Evolutionary conservation across 2,797 vertebrate species (phyloP), one percentile per base, ranked within the genome.

Genomic region (Dendrocincla tyrannina): DNA sequence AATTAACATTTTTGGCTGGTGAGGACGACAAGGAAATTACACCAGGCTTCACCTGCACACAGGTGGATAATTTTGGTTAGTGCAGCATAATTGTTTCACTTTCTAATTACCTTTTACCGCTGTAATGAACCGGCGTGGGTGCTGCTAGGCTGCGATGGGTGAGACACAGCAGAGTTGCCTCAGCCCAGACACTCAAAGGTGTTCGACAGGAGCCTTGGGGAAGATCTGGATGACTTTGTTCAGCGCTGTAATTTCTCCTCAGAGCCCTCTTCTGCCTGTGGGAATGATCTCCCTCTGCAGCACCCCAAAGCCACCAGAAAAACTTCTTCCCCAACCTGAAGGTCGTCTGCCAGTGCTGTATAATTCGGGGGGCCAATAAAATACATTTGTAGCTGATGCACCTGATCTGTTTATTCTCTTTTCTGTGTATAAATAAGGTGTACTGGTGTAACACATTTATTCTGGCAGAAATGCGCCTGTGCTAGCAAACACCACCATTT

Each of bases 91-190:
- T 7, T 1, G 2, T 30, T 89, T 69, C 13, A 2, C 15, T 33
- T 50, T 76, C 13, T 32, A 6, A 49, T 39, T 13, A 2, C 17
- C 23, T 50, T 49, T 81, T 3, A 7, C 14, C 33, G 58, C 50
- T 6, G 2, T 8, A 18, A 4, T 1, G n/a, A 59, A 10, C 3
- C 24, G 1, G 4, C 1, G 10, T 0, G 23, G 30, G 32, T 20
- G 55, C 46, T 4, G 9, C 56, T 20, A 37, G 60, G 39, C 63
- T 87, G 49, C 1, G 1, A 2, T 1, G 42, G 46, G 30, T 0
- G 0, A 32, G 25, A 7, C 25, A 14, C 41, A 15, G 55, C 10
- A 30, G 50, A 13, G n/a, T 28, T 14, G 28, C 13, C 24, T 3
- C 68, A 62, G 72, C 49, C 19, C 41, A 10, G 30, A 9, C 4